A percentile compares a stretch with the other conserved stretches of the same genome.
Evolutionary conservation across 2,888 invertebrate species (phyloP).

Genomic region (Parochlus steinenii): DNA sequence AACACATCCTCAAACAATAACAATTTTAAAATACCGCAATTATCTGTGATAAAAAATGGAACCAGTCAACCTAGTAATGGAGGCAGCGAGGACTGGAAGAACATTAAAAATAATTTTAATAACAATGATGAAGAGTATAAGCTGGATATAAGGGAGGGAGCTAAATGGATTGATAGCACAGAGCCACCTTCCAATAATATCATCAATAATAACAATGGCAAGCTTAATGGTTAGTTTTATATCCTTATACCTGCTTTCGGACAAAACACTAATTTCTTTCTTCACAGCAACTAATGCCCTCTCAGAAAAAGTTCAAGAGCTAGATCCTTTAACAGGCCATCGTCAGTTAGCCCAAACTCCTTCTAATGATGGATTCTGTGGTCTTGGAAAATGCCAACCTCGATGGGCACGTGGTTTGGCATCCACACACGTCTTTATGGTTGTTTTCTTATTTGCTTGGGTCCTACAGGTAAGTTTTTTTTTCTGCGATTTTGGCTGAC

Average conservation of each 20-base stretch:
- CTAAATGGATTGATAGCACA: slow-evolving; percentile 6
- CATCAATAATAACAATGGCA: no score
- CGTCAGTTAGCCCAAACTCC: slow-evolving; percentile 5
- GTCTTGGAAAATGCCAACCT: slow-evolving; percentile 63
- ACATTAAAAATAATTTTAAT: neutral
- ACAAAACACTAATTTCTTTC: no score
- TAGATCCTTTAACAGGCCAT: slow-evolving; percentile 27
- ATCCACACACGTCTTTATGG: slow-evolving; percentile 75
- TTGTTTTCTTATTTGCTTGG: slow-evolving; percentile 76
- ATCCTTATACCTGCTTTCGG: no score
- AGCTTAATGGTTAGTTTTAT: no score
- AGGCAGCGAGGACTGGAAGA: neutral
- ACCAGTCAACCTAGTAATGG: no score
- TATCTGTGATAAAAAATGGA: slow-evolving; percentile 4
- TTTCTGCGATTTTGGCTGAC: neutral
- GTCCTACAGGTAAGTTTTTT: slow-evolving; percentile 37
- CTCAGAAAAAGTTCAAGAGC: slow-evolving; percentile 19
- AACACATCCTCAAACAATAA: no score
- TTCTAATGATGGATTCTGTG: slow-evolving; percentile 49
- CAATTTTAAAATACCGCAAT: slow-evolving; percentile 1
- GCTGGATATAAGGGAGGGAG: slow-evolving; percentile 7
- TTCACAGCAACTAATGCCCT: no score
- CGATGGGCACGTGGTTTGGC: slow-evolving; percentile 60
- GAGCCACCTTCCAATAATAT: no score
- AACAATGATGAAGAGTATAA: slow-evolving; percentile 7